phyloP scores from a whole-genome alignment of 2,113 vertebrate species.

The Chiloscyllium plagiosum region DNA sequence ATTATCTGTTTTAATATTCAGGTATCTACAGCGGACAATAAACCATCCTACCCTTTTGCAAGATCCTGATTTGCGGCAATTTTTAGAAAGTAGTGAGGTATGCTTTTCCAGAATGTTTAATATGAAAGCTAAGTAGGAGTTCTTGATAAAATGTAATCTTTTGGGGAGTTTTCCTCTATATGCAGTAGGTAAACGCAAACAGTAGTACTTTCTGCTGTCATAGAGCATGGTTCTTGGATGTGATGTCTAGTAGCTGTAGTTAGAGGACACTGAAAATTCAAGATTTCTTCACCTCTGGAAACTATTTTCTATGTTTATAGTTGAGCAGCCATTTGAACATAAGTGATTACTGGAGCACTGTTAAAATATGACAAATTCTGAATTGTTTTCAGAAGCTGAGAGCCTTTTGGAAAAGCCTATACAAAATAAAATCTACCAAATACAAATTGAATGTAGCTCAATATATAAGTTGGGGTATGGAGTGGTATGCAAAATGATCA shows the following conservation, averaged over 20 bases:
- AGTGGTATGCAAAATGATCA: not conserved
- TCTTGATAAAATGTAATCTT: not conserved
- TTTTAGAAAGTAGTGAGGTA: slow-evolving; percentile 94
- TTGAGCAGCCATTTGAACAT: not conserved
- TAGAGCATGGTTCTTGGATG: not conserved
- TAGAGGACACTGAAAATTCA: too few relatives aligned
- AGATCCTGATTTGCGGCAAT: slow-evolving; percentile 89
- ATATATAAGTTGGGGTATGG: not conserved
- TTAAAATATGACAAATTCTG: not conserved
- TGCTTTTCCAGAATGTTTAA: slow-evolving; percentile 7
- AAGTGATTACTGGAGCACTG: not conserved
- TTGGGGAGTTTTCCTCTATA: not conserved
- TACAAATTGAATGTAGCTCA: not conserved
- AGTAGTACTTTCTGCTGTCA: not conserved
- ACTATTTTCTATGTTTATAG: not conserved
- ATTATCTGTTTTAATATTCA: slow-evolving; percentile 50
- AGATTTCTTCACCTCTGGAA: not conserved
- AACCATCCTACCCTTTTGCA: slow-evolving; percentile 89
- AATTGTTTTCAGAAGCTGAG: not conserved
- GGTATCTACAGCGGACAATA: slow-evolving; percentile 90
- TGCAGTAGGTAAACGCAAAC: not conserved
- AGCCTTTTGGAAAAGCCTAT: not conserved
- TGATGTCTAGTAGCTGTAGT: not conserved
- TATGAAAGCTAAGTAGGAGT: not conserved
- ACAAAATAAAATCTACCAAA: not conserved